Evolutionary conservation across 2,888 invertebrate species (phyloP).

Genomic region (Nemotelus nigrinus): DNA sequence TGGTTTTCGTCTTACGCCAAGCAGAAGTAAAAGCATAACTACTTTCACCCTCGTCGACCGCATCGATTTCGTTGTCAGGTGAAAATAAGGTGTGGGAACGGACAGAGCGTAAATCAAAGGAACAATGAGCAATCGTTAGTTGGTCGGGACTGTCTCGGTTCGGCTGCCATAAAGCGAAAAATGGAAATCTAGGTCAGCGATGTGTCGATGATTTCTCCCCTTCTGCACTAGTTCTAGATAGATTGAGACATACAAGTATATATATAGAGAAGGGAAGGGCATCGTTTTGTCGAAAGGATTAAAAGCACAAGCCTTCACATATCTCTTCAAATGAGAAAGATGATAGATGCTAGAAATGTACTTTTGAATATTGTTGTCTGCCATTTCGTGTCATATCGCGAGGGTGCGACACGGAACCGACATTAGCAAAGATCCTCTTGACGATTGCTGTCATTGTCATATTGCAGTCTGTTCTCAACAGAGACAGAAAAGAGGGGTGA

Average conservation of each 20-base stretch:
- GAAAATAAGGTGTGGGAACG: constrained; percentile 22
- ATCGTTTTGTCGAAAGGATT: constrained; percentile 1
- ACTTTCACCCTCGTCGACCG: neutral
- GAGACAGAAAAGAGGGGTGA: too few species aligned
- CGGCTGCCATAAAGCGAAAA: constrained; percentile 29
- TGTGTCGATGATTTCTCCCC: constrained; percentile 64
- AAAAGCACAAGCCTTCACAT: neutral
- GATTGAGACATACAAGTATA: neutral
- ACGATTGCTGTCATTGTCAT: too few species aligned
- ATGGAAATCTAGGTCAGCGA: constrained; percentile 64
- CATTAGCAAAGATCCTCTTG: too few species aligned
- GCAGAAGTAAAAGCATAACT: neutral
- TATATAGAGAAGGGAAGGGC: neutral
- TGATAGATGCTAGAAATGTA: neutral
- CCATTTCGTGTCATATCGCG: too few species aligned
- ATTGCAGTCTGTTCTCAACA: too few species aligned
- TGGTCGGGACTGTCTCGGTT: neutral
- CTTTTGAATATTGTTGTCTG: too few species aligned
- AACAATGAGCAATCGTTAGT: constrained; percentile 8
- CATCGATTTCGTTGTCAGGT: neutral
- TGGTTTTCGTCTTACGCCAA: neutral
- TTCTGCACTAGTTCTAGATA: neutral
- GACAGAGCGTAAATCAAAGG: neutral
- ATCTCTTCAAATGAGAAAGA: neutral
- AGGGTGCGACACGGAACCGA: too few species aligned